A percentile compares a stretch with the other conserved stretches of the same genome.
Evolutionary conservation across 2,797 vertebrate species (phyloP).

Genomic region (Hozukius guyotensis): DNA sequence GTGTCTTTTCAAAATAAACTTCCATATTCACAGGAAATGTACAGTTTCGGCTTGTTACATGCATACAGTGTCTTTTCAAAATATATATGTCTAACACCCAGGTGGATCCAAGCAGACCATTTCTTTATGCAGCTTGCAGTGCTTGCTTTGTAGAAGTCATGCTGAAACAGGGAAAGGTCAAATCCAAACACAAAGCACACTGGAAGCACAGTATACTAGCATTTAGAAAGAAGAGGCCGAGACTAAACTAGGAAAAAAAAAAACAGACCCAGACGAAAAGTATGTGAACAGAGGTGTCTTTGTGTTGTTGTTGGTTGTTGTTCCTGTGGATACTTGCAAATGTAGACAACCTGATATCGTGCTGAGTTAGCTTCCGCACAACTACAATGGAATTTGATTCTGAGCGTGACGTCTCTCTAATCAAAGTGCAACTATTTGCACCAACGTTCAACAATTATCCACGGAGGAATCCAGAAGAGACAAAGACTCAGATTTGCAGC

Average conservation of each 20-base stretch:
- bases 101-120: background rate
- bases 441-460: constrained; percentile 15
- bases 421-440: constrained; percentile 2
- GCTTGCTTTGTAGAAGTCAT: background rate
- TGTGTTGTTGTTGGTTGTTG: background rate
- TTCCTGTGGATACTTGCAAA: background rate
- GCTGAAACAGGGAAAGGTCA: background rate
- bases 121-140: too few relatives aligned
- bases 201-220: background rate
- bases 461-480: background rate
- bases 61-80: too few relatives aligned
- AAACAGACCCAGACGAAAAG: background rate
- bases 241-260: background rate
- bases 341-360: background rate
- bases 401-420: background rate
- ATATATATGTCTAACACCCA: background rate
- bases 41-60: too few relatives aligned
- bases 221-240: background rate
- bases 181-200: background rate
- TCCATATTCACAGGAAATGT: too few relatives aligned
- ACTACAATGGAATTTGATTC: background rate
- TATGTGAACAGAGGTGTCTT: background rate
- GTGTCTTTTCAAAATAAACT: too few relatives aligned
- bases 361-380: constrained; percentile 8
- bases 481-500: constrained; percentile 14